A percentile compares a stretch with the other conserved stretches of the same genome.
These are phyloP conservation scores for Drosophila pruinosa DNA, from an alignment of 1,140 invertebrate genomes.

Conservation along the genomic window DNA sequence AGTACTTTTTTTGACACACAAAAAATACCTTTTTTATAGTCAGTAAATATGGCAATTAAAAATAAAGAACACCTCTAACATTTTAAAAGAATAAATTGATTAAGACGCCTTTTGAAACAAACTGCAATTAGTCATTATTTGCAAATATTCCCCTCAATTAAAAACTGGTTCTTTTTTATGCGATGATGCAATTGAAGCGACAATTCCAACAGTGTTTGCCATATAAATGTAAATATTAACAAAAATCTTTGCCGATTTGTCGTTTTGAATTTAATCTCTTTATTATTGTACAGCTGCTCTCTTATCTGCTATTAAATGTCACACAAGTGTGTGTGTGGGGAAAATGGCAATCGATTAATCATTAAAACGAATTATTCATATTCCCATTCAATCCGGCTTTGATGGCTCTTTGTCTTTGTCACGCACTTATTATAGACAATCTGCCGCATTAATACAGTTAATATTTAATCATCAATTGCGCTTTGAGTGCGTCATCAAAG, in stretches of 20 bases:
- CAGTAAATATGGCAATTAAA: no score
- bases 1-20: no score
- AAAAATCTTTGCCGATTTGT: not conserved
- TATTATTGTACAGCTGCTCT: no score
- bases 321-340: not conserved
- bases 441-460: constrained; percentile 36
- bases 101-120: not conserved
- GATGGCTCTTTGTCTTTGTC: constrained; percentile 28
- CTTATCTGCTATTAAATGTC: no score
- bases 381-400: constrained; percentile 1
- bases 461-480: constrained; percentile 35
- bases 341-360: not conserved
- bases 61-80: no score
- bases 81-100: no score
- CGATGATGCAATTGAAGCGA: no score
- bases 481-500: constrained; percentile 32
- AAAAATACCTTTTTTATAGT: no score
- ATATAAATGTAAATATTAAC: no score
- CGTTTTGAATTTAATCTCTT: not conserved
- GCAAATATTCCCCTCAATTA: not conserved
- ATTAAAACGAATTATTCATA: constrained; percentile 12
- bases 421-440: constrained; percentile 25
- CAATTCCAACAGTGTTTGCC: no score
- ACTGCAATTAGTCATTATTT: not conserved
- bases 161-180: not conserved